Evolutionary conservation across 2,888 invertebrate genomes (phyloP).

Genomic region (Tetragonula carbonaria): DNA sequence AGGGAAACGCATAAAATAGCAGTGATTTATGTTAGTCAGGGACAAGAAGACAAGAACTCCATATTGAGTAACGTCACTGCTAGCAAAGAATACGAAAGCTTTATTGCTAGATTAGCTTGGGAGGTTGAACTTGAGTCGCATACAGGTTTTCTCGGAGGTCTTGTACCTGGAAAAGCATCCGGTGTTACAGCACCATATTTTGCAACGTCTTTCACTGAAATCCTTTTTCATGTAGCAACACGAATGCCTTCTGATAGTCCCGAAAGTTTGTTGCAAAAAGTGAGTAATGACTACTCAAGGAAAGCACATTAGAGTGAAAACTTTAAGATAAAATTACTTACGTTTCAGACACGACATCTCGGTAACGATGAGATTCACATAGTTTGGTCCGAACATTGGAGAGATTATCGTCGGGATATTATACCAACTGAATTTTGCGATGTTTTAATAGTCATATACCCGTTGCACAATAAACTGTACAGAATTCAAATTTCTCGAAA

Average conservation of each 20-base stretch:
- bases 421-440: constrained; percentile 99
- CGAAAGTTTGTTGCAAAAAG: constrained; percentile 94
- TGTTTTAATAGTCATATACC: constrained; percentile 98
- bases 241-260: constrained; percentile 96
- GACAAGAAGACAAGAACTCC: constrained; percentile 98
- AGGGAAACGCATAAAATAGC: constrained; percentile 98
- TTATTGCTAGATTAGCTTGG: constrained; percentile 90
- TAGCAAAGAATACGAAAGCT: constrained; percentile 96
- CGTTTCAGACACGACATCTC: constrained; percentile 93
- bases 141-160: constrained; percentile 97
- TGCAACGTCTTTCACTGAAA: constrained; percentile 96
- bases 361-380: constrained; percentile 99
- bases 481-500: constrained; percentile 93
- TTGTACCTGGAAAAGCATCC: constrained; percentile 95
- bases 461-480: constrained; percentile 93
- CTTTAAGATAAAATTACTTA: constrained; percentile 66
- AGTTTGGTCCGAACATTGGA: constrained; percentile 98
- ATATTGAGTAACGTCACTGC: constrained; percentile 96
- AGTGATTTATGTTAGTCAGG: constrained; percentile 98
- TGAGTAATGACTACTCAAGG: constrained; percentile 72
- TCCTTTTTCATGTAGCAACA: constrained; percentile 98
- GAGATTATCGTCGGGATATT: constrained; percentile 97
- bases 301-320: neutral
- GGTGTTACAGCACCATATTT: constrained; percentile 97
- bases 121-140: constrained; percentile 96